Conservation (phyloP, 2,888 invertebrate species). For the Notodonta ziczac region DNA sequence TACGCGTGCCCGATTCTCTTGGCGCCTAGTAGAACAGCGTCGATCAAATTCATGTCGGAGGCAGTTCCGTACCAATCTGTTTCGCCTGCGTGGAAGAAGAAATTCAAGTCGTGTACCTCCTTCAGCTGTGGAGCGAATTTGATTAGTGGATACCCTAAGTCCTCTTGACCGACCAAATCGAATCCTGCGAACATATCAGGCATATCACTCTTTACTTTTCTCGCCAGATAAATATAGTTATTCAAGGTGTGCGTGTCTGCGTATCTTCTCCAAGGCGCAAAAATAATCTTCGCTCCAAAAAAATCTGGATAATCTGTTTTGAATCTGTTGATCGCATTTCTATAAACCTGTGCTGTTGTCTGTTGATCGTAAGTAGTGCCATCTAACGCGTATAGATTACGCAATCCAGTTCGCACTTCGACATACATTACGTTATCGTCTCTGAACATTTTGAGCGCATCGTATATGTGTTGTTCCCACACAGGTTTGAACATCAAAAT, state of each 20-base stretch:
- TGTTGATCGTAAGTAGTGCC: conserved; percentile 82
- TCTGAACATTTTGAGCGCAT: conserved; percentile 85
- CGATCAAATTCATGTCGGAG: conserved; percentile 90
- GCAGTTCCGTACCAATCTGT: conserved; percentile 89
- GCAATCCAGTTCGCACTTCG: conserved; percentile 87
- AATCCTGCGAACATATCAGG: conserved; percentile 90
- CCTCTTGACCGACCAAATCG: conserved; percentile 93
- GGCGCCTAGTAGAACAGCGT: conserved; percentile 90
- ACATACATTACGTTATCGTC: conserved; percentile 89
- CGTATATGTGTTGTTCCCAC: conserved; percentile 87
- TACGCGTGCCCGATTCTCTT: conserved; percentile 92
- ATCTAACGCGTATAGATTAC: conserved; percentile 87
- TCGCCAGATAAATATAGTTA: conserved; percentile 70
- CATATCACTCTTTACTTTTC: conserved; percentile 73
- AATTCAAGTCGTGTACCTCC: conserved; percentile 81
- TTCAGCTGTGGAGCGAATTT: conserved; percentile 85
- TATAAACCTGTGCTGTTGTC: conserved; percentile 85
- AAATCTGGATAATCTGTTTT: conserved; percentile 86
- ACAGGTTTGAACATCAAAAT: conserved; percentile 86
- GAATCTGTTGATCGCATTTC: conserved; percentile 84
- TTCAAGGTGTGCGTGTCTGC: conserved; percentile 64
- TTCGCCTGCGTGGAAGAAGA: conserved; percentile 93
- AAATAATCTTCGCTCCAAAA: conserved; percentile 88
- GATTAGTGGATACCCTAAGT: conserved; percentile 86
- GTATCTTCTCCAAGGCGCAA: conserved; percentile 83